A percentile compares a stretch with the other conserved stretches of the same genome.
Evolutionary conservation across 1,140 invertebrate species (phyloP).

Genomic region (Aethina tumida): DNA sequence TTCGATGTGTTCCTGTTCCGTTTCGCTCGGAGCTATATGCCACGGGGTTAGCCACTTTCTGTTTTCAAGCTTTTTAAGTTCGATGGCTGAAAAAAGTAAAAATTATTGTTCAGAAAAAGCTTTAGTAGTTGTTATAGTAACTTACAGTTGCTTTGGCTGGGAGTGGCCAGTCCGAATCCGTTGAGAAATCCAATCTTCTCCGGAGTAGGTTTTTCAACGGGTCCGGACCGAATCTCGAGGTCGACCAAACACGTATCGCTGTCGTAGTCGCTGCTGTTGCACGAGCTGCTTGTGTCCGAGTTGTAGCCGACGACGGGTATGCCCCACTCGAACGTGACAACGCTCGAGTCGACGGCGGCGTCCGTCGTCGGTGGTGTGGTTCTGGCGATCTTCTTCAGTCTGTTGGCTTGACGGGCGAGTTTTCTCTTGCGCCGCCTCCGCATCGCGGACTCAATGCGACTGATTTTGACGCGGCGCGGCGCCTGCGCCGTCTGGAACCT

Average conservation of each 20-base stretch:
- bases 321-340: slow-evolving; percentile 18
- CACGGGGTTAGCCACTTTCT: slow-evolving; percentile 24
- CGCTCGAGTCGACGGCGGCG: not conserved
- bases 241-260: slow-evolving; percentile 22
- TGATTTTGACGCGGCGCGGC: slow-evolving; percentile 24
- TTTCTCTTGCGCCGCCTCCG: slow-evolving; percentile 16
- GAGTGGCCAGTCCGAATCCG: slow-evolving; percentile 28
- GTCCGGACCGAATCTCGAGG: slow-evolving; percentile 27
- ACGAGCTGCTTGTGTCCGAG: slow-evolving; percentile 18
- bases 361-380: slow-evolving; percentile 5
- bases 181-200: slow-evolving; percentile 29
- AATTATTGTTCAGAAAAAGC: slow-evolving; percentile 9
- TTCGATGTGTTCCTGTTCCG: slow-evolving; percentile 14
- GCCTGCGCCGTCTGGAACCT: slow-evolving; percentile 15
- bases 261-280: slow-evolving; percentile 23
- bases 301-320: slow-evolving; percentile 21
- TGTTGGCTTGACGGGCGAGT: slow-evolving; percentile 8
- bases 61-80: slow-evolving; percentile 28
- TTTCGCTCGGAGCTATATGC: slow-evolving; percentile 10
- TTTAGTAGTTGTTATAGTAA: slow-evolving; percentile 3
- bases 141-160: slow-evolving; percentile 29
- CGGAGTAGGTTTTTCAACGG: slow-evolving; percentile 18
- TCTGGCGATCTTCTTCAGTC: slow-evolving; percentile 11
- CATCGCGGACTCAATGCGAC: slow-evolving; percentile 31
- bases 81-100: slow-evolving; percentile 19